A percentile compares a stretch with the other conserved stretches of the same genome.
These are phyloP conservation scores for Addax nasomaculatus DNA, from an alignment of 2,113 vertebrate species.

Conservation along the genomic window DNA sequence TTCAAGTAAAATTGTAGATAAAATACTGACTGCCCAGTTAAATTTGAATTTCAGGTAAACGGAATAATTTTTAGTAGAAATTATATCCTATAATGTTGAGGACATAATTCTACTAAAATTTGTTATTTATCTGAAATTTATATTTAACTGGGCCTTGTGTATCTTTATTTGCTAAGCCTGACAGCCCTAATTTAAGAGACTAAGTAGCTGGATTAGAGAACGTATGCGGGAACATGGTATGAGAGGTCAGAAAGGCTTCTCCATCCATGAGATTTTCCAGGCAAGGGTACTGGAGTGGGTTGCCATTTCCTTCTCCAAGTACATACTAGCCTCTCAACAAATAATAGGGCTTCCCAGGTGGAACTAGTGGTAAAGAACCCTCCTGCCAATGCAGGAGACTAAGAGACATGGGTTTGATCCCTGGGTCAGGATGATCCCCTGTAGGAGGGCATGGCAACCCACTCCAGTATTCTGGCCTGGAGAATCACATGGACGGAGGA, in stretches of 20 bases:
- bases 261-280: neutral
- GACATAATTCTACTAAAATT: neutral
- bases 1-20: neutral
- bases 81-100: neutral
- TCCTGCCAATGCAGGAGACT: neutral
- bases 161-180: slow-evolving; percentile 12
- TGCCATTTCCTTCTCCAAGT: neutral
- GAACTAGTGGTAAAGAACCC: neutral
- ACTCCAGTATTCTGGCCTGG: neutral
- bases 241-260: neutral
- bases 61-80: neutral
- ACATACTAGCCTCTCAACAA: neutral
- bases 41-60: neutral
- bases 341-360: neutral
- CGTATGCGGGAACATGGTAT: neutral
- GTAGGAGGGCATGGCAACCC: neutral
- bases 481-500: neutral
- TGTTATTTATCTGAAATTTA: neutral
- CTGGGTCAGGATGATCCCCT: neutral
- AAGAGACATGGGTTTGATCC: neutral
- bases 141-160: neutral
- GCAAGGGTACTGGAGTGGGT: neutral
- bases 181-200: neutral
- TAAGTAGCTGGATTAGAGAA: neutral
- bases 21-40: neutral